Evolutionary conservation across 1,140 invertebrate genomes (phyloP).

Genomic region (Drosophila trapezifrons): DNA sequence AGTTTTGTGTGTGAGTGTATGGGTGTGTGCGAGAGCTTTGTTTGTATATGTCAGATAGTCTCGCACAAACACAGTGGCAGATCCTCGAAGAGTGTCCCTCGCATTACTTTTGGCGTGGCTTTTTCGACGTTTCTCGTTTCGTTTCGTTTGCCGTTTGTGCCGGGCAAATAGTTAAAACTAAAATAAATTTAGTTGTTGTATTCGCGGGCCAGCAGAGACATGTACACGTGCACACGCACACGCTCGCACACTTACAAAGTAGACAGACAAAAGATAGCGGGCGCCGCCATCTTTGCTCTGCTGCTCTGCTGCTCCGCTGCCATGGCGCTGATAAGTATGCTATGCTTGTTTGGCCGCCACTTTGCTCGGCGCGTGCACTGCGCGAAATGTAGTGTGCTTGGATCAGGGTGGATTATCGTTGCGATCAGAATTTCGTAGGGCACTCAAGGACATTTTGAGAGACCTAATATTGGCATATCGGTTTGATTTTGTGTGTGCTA

Average conservation of each 20-base stretch:
- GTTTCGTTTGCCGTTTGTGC: slow-evolving; percentile 58
- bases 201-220: slow-evolving; percentile 16
- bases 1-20: slow-evolving; percentile 8
- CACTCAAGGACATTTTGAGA: too few species aligned
- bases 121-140: slow-evolving; percentile 43
- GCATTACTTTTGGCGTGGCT: slow-evolving; percentile 48
- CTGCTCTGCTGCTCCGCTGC: slow-evolving; percentile 19
- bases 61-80: slow-evolving; percentile 41
- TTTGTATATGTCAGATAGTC: slow-evolving; percentile 62
- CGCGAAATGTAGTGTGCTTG: not conserved
- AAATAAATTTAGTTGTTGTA: slow-evolving; percentile 81
- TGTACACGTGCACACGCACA: not conserved
- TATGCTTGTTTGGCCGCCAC: slow-evolving; percentile 50
- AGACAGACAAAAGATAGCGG: slow-evolving; percentile 68
- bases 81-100: slow-evolving; percentile 30
- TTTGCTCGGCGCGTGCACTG: slow-evolving; percentile 9
- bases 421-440: too few species aligned
- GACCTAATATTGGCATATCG: too few species aligned
- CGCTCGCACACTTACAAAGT: slow-evolving; percentile 8
- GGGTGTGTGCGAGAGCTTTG: slow-evolving; percentile 17
- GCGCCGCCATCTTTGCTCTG: slow-evolving; percentile 69
- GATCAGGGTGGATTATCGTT: not conserved
- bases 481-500: too few species aligned
- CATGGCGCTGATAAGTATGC: slow-evolving; percentile 74
- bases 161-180: slow-evolving; percentile 80